Evolutionary conservation across 1,140 invertebrate species (phyloP).

Genomic region (Chrysomallon squamiferum): DNA sequence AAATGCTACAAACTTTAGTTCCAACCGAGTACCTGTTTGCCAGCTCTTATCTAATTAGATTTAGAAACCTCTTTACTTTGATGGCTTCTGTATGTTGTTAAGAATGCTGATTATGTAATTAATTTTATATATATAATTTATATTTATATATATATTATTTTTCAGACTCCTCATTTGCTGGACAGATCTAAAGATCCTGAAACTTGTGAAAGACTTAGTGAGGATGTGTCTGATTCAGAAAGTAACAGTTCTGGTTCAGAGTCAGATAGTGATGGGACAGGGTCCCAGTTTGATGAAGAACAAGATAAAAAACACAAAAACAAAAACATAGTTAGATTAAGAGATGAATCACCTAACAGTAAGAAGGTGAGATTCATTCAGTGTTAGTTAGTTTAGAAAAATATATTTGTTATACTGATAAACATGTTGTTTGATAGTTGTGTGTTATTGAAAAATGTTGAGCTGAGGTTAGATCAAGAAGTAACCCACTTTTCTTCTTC

Average conservation of each 20-base stretch:
- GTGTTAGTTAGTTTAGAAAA: neutral
- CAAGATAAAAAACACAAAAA: conserved; percentile 59
- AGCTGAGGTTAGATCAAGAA: neutral
- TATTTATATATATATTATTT: neutral
- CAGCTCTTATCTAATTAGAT: too few relatives aligned
- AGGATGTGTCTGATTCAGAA: neutral
- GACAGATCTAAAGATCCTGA: too few relatives aligned
- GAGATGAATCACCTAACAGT: conserved; percentile 85
- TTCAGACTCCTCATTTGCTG: neutral
- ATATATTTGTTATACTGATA: neutral
- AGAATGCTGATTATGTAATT: neutral
- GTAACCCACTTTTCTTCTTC: neutral
- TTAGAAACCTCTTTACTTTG: too few relatives aligned
- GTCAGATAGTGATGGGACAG: conserved; percentile 46
- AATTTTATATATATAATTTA: neutral
- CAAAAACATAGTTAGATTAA: conserved; percentile 75
- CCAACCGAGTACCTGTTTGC: too few relatives aligned
- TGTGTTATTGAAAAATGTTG: neutral
- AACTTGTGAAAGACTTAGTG: neutral
- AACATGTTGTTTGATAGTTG: neutral
- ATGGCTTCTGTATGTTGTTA: neutral
- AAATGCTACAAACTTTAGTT: too few relatives aligned
- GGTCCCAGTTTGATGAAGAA: conserved; percentile 70
- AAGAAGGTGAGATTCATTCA: conserved; percentile 71
- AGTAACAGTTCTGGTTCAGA: conserved; percentile 3